Conservation (phyloP, 2,113 vertebrate species). For the Perognathus longimembris region DNA sequence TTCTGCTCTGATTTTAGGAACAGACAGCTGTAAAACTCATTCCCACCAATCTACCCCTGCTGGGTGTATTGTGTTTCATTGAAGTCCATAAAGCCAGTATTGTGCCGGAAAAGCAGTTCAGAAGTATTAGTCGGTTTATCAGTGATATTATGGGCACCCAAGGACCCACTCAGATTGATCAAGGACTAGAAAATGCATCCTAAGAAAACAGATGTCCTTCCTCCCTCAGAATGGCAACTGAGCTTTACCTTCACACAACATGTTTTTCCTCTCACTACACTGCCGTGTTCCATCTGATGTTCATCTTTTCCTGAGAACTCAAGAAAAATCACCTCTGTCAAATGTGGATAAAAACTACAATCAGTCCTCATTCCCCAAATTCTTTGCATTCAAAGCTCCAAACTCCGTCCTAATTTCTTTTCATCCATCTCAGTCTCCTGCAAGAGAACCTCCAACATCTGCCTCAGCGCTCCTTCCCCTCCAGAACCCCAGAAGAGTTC, state of each 20-base stretch:
- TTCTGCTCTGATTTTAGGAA: constrained; percentile 33
- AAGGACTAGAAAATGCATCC: not conserved
- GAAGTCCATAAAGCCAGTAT: not conserved
- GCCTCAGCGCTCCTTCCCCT: not conserved
- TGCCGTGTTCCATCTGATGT: constrained; percentile 45
- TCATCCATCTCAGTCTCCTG: constrained; percentile 31
- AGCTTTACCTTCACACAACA: not conserved
- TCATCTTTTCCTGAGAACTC: constrained; percentile 13
- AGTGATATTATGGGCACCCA: not conserved
- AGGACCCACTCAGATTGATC: not conserved
- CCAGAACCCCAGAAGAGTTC: not conserved
- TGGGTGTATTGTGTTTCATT: not conserved
- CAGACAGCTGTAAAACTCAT: not conserved
- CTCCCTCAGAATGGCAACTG: not conserved
- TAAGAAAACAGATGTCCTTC: not conserved
- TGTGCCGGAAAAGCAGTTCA: not conserved
- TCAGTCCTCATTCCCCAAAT: not conserved
- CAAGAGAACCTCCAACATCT: constrained; percentile 40
- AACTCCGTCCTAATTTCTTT: constrained; percentile 44
- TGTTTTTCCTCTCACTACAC: not conserved
- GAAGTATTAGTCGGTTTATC: not conserved
- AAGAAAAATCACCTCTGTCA: constrained; percentile 52
- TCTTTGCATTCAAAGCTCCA: constrained; percentile 31
- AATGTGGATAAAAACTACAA: constrained; percentile 43
- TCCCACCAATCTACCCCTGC: not conserved